Evolutionary conservation across 2,797 vertebrate species (phyloP), one percentile per base, ranked within the genome.

Genomic region (Platyrinchus mystaceus): DNA sequence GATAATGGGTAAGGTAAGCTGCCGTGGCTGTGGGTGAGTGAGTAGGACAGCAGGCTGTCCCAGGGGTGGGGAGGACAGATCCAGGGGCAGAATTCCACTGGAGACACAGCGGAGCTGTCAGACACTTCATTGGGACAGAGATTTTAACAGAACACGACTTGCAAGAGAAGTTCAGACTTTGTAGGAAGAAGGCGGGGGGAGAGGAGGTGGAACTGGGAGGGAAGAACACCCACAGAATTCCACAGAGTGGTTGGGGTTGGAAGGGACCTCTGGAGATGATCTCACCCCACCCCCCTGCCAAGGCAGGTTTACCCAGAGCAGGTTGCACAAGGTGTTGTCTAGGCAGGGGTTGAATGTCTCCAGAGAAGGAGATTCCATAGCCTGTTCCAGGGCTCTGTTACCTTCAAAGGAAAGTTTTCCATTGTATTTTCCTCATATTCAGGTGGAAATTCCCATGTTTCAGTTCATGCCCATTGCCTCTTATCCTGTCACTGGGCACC

Each of bases 1-100:
- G 98, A 99, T 99, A 98, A 99, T 99, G 99, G 99, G 99, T 98
- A 99, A 99, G 99, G 99, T 99, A 99, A 98, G 98, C 97, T 98
- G 98, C 98, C 98, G 60, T 97, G 97, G 97, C 97, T 98, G 91
- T 97, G 97, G 98, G 98, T 96, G 97, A 97, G 92, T 89, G 63
- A 64, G 62, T 74, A 60, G 74, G 37, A 68, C 75, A 77, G 2
- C 39, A 21, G 92, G 36, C 86, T 88, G 26, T 14, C 49, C 46
- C 24, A 17, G 73, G 11, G 47, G 20, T 1, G 53, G 39, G 47
- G 50, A 76, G 43, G 46, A 74, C 62, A 62, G 18, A 22, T 2
- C n/a, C 5, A 4, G 1, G 30, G 63, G 52, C 19, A 41, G 60
- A 71, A 71, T 6, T 19, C 9, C 27, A 5, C 80, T 21, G 14